These are phyloP conservation scores for Hydriomena furcata DNA, from an alignment of 2,888 invertebrate species.

Conservation along the genomic window DNA sequence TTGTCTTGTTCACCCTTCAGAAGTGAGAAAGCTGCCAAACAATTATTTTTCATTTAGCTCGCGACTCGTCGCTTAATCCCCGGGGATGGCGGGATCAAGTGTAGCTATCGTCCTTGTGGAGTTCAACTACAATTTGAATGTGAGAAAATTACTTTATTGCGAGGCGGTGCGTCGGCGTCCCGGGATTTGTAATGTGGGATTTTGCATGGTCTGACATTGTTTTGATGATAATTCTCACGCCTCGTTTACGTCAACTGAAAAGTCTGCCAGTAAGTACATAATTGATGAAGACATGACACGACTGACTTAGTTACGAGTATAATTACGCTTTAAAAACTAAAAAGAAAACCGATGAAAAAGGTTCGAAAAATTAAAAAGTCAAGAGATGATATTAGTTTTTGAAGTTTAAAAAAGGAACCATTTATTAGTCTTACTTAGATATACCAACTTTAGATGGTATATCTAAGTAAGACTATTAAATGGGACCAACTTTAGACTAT, in stretches of 20 bases:
- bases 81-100: slow-evolving; percentile 69
- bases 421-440: too few relatives aligned
- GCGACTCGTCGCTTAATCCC: slow-evolving; percentile 62
- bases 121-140: slow-evolving; percentile 65
- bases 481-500: too few relatives aligned
- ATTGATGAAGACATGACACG: too few relatives aligned
- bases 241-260: slow-evolving; percentile 12
- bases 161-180: slow-evolving; percentile 46
- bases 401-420: too few relatives aligned
- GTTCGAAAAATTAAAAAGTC: too few relatives aligned
- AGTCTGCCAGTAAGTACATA: slow-evolving; percentile 10
- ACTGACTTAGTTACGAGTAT: too few relatives aligned
- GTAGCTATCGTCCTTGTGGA: slow-evolving; percentile 53
- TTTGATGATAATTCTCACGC: slow-evolving; percentile 22
- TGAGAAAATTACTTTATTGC: slow-evolving; percentile 62
- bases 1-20: slow-evolving; percentile 44
- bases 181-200: slow-evolving; percentile 62
- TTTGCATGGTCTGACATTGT: slow-evolving; percentile 47
- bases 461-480: too few relatives aligned
- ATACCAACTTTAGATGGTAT: too few relatives aligned
- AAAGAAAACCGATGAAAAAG: too few relatives aligned
- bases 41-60: slow-evolving; percentile 81
- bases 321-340: too few relatives aligned
- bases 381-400: too few relatives aligned
- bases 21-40: slow-evolving; percentile 42